Evolutionary conservation across 2,888 invertebrate genomes (phyloP).

Genomic region (Pomacea canaliculata): DNA sequence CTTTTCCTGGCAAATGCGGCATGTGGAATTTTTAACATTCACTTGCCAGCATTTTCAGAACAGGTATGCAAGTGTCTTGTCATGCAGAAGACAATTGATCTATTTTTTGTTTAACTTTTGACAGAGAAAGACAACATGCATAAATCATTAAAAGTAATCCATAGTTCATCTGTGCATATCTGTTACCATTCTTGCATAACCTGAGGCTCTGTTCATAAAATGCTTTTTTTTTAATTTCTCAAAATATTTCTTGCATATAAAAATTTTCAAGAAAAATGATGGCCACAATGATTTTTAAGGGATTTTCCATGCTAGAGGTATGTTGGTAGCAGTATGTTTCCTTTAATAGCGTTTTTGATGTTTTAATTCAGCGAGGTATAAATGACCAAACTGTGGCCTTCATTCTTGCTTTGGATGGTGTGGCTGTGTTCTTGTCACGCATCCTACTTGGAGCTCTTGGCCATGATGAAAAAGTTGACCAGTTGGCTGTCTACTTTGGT

Average conservation of each 20-base stretch:
- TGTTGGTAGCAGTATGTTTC: no score
- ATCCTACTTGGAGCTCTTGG: slow-evolving; percentile 26
- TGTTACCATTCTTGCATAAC: no score
- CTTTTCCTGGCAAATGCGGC: slow-evolving; percentile 29
- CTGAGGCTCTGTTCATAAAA: no score
- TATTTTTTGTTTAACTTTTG: neutral
- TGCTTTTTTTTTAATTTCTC: no score
- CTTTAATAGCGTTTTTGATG: no score
- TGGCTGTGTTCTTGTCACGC: slow-evolving; percentile 15
- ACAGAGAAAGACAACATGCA: neutral
- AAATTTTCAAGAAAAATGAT: no score
- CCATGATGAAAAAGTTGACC: slow-evolving; percentile 21
- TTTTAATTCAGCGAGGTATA: slow-evolving; percentile 10
- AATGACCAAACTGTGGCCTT: slow-evolving; percentile 20
- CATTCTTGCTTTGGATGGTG: slow-evolving; percentile 27
- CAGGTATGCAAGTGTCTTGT: slow-evolving; percentile 7
- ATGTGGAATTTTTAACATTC: slow-evolving; percentile 32
- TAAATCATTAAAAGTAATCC: no score
- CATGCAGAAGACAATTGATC: no score
- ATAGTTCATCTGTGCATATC: no score
- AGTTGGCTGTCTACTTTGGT: slow-evolving; percentile 22
- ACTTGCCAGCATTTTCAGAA: slow-evolving; percentile 24
- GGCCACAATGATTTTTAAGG: no score
- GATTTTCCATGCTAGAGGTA: no score
- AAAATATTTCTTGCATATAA: no score